A percentile compares a stretch with the other conserved stretches of the same genome.
Conservation (phyloP, 2,113 vertebrate genomes). For the human (Homo sapiens) region DNA sequence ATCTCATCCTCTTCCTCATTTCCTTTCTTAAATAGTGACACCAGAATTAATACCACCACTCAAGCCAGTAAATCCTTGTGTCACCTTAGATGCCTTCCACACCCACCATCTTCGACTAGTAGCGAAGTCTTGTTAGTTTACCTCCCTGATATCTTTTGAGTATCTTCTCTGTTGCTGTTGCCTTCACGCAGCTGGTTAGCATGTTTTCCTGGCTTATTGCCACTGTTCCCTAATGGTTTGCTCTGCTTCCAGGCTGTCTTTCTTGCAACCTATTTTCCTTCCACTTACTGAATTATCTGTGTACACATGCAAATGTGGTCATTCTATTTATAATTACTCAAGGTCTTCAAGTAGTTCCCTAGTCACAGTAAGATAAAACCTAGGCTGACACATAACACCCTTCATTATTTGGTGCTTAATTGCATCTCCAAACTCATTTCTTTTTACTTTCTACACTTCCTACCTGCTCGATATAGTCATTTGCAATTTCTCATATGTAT, state of each 20-base stretch:
- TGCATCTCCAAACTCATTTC: not conserved
- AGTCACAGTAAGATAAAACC: not conserved
- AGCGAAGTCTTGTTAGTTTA: not conserved
- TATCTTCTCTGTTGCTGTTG: not conserved
- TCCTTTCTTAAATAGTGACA: not conserved
- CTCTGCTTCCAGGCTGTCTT: not conserved
- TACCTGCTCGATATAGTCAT: not conserved
- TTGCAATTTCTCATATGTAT: not conserved
- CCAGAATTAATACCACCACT: not conserved
- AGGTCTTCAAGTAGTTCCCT: not conserved
- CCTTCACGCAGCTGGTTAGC: not conserved
- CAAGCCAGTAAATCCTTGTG: not conserved
- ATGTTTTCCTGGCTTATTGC: not conserved
- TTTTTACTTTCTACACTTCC: not conserved
- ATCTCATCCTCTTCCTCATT: not conserved
- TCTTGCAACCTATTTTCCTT: not conserved
- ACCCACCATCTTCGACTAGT: not conserved
- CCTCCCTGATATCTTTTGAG: too few relatives aligned
- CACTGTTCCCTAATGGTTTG: not conserved
- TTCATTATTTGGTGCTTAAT: not conserved
- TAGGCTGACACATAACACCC: not conserved
- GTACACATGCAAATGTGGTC: not conserved
- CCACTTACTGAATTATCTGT: not conserved
- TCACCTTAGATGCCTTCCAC: not conserved
- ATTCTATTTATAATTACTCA: not conserved